Percentiles rank a stretch among this genome's conserved stretches.
phyloP scores from a whole-genome alignment of 2,113 vertebrate species.

The Festucalex cinctus region DNA sequence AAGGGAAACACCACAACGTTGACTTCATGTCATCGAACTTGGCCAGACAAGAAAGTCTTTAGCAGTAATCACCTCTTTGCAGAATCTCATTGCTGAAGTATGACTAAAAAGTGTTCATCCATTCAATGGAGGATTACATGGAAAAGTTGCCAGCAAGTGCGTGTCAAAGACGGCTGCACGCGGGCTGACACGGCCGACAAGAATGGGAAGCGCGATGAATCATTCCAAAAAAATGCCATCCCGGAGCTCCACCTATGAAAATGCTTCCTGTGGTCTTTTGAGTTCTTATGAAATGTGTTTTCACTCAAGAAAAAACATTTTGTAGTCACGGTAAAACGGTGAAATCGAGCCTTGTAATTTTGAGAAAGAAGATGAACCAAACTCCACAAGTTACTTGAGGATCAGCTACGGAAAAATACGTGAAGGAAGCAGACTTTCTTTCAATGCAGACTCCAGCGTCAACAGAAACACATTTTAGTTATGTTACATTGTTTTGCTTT shows the following conservation, averaged over 20 bases:
- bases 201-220: conserved; percentile 48
- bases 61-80: conserved; percentile 5
- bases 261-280: background rate
- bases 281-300: conserved; percentile 2
- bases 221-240: conserved; percentile 23
- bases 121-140: conserved; percentile 30
- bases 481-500: background rate
- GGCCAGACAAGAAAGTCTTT: conserved; percentile 3
- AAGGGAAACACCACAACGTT: conserved; percentile 10
- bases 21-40: background rate
- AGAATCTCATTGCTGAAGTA: conserved; percentile 13
- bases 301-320: conserved; percentile 1
- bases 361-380: too few species aligned
- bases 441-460: background rate
- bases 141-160: conserved; percentile 31
- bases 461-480: background rate
- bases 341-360: background rate
- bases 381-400: too few species aligned
- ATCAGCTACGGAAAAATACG: too few species aligned
- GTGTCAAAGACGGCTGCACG: conserved; percentile 19
- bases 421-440: too few species aligned
- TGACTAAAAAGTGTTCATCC: conserved; percentile 13
- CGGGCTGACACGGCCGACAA: conserved; percentile 30
- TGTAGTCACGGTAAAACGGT: background rate
- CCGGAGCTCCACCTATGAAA: background rate